Percentiles rank a stretch among this genome's conserved stretches.
Evolutionary conservation across 2,888 invertebrate genomes (phyloP).

Genomic region (Eilema sororculum): DNA sequence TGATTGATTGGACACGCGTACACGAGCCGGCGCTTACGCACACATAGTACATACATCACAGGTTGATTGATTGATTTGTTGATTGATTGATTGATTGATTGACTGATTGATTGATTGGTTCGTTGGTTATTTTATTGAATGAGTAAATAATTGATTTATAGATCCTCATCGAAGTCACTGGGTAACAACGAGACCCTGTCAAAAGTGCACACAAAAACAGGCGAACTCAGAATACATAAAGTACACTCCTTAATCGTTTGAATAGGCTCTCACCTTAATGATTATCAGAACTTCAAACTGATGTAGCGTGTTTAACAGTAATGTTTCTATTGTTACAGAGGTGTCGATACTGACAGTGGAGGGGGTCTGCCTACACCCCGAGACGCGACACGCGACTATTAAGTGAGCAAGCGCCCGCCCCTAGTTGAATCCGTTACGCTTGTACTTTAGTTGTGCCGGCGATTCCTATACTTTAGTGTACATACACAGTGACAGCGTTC

Average conservation of each 20-base stretch:
- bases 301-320: slow-evolving; percentile 11
- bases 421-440: slow-evolving; percentile 67
- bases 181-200: too few relatives aligned
- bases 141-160: too few relatives aligned
- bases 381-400: slow-evolving; percentile 88
- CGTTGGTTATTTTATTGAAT: too few relatives aligned
- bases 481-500: slow-evolving; percentile 19
- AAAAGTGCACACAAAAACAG: background rate
- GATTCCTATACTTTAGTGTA: slow-evolving; percentile 35
- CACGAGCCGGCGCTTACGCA: too few relatives aligned
- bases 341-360: slow-evolving; percentile 98
- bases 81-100: too few relatives aligned
- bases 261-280: slow-evolving; percentile 9
- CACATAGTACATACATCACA: too few relatives aligned
- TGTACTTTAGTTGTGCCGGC: slow-evolving; percentile 43
- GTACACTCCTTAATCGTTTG: background rate
- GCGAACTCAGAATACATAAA: background rate
- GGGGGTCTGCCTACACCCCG: slow-evolving; percentile 94
- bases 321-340: slow-evolving; percentile 89
- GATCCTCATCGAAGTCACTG: too few relatives aligned
- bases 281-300: background rate
- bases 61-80: too few relatives aligned
- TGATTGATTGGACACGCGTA: too few relatives aligned
- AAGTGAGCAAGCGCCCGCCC: slow-evolving; percentile 72
- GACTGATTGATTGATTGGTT: too few relatives aligned